Percentiles rank a stretch among this genome's conserved stretches.
phyloP scores from a whole-genome alignment of 64 coral and sea anemone genomes.

The Acropora yongei region DNA sequence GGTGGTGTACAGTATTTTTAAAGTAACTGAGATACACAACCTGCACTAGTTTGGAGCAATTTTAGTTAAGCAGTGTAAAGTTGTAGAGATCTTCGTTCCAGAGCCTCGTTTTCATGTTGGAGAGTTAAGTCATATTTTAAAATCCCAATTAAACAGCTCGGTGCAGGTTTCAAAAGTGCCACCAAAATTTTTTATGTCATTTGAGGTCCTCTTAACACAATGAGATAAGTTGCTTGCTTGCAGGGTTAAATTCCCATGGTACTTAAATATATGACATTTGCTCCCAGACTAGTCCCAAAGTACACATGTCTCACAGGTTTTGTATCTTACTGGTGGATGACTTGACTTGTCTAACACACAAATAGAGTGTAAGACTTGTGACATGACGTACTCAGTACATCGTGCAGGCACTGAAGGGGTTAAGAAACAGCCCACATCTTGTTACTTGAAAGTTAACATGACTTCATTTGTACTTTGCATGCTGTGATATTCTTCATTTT shows the following conservation, averaged over 20 bases:
- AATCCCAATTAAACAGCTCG: slow-evolving; percentile 20
- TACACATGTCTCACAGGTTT: too few species aligned
- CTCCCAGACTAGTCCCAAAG: slow-evolving; percentile 3
- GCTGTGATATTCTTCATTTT: too few species aligned
- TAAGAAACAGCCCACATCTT: too few species aligned
- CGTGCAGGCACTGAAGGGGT: too few species aligned
- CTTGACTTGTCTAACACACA: too few species aligned
- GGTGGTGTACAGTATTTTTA: background rate
- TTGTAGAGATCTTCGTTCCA: slow-evolving; percentile 2
- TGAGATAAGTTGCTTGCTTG: slow-evolving; percentile 22
- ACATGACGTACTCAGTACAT: too few species aligned
- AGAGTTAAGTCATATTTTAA: slow-evolving; percentile 21
- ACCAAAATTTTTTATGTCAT: slow-evolving; percentile 39
- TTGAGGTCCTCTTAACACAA: slow-evolving; percentile 18
- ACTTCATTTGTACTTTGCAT: too few species aligned
- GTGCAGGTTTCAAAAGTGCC: slow-evolving; percentile 19
- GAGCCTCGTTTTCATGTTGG: slow-evolving; percentile 32
- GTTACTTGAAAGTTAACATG: too few species aligned
- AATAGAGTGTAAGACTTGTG: too few species aligned
- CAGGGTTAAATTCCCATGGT: slow-evolving; percentile 22
- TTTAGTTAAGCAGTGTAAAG: background rate
- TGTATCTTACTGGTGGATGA: too few species aligned
- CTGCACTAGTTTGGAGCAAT: background rate
- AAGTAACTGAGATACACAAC: background rate
- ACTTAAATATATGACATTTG: slow-evolving; percentile 37